phyloP scores from a whole-genome alignment of 2,797 vertebrate species.

The Hypotaenidia okinawae region DNA sequence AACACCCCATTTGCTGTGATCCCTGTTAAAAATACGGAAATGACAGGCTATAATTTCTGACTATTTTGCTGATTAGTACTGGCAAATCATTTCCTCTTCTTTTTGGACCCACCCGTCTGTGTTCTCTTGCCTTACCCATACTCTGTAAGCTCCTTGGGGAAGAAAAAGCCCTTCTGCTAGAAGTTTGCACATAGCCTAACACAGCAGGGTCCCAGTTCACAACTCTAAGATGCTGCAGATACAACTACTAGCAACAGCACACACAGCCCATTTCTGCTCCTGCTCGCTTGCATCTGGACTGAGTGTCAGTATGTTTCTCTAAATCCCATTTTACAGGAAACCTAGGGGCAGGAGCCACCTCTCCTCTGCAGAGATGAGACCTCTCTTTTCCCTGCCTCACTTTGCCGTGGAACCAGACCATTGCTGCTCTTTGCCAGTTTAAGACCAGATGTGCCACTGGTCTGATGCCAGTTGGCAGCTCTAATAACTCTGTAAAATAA shows the following conservation, averaged over 20 bases:
- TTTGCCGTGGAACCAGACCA: neutral
- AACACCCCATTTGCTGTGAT: neutral
- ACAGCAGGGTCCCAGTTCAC: neutral
- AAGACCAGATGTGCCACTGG: slow-evolving; percentile 6
- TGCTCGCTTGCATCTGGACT: neutral
- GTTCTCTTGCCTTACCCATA: neutral
- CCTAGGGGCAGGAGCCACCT: neutral
- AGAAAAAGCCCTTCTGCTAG: neutral
- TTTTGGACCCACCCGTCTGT: neutral
- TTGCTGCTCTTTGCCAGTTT: neutral
- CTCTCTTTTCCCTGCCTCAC: neutral
- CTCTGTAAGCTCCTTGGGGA: neutral
- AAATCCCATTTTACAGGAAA: neutral
- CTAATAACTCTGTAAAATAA: neutral
- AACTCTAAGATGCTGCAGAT: neutral
- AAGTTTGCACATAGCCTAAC: neutral
- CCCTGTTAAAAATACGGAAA: slow-evolving; percentile 8
- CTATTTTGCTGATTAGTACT: slow-evolving; percentile 12
- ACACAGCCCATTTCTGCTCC: neutral
- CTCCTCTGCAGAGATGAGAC: neutral
- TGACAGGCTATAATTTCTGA: slow-evolving; percentile 13
- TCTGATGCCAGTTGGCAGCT: neutral
- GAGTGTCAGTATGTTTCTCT: neutral
- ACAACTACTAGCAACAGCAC: neutral
- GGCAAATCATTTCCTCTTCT: neutral